A percentile compares a stretch with the other conserved stretches of the same genome.
Evolutionary conservation across 2,113 vertebrate genomes (phyloP).

Genomic region (Kobus ellipsiprymnus): DNA sequence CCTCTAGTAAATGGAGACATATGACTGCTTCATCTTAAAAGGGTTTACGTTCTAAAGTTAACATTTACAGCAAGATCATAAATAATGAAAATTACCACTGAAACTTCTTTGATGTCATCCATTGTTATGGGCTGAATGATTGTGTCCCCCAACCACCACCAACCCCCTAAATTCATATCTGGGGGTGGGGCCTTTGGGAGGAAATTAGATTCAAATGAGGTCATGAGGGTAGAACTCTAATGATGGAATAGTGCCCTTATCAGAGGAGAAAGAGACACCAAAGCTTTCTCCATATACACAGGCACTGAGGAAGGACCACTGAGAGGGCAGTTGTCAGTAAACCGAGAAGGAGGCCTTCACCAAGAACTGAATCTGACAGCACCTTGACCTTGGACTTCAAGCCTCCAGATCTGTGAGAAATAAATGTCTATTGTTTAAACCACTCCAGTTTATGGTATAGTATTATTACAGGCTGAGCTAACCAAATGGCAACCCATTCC

Average conservation of each 20-base stretch:
- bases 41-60: not conserved
- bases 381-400: not conserved
- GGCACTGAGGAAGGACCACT: not conserved
- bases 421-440: not conserved
- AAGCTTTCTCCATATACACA: not conserved
- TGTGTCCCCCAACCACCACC: not conserved
- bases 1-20: not conserved
- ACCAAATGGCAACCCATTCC: not conserved
- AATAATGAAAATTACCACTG: not conserved
- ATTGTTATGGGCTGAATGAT: not conserved
- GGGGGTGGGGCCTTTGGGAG: not conserved
- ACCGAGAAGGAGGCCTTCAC: not conserved
- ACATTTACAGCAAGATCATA: not conserved
- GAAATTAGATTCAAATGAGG: not conserved
- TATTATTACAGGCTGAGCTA: not conserved
- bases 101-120: not conserved
- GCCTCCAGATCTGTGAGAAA: not conserved
- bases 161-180: not conserved
- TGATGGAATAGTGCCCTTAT: not conserved
- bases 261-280: not conserved
- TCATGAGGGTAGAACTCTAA: not conserved
- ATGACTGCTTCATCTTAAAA: not conserved
- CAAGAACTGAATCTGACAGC: not conserved
- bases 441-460: not conserved
- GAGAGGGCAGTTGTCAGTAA: not conserved